phyloP scores from a whole-genome alignment of 2,888 invertebrate species.

The Acrobasis consociella region DNA sequence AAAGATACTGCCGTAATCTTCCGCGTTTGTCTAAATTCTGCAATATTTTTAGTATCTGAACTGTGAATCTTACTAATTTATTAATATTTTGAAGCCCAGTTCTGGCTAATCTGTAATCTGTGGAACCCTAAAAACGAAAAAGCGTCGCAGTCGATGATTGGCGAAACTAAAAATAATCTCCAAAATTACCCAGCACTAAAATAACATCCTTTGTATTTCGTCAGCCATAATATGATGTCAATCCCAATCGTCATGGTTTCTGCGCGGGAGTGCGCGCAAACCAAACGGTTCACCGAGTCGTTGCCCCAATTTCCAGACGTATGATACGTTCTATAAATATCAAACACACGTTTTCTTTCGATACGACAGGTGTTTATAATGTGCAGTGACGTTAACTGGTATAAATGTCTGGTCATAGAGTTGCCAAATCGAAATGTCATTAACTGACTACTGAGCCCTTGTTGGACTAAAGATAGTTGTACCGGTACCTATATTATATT shows the following conservation, averaged over 20 bases:
- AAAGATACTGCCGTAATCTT: too few relatives aligned
- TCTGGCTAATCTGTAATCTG: too few relatives aligned
- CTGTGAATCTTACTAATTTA: too few relatives aligned
- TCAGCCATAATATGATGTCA: neutral
- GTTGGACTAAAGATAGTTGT: too few relatives aligned
- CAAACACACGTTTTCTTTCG: slow-evolving; percentile 41
- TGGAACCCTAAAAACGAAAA: too few relatives aligned
- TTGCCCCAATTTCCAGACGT: slow-evolving; percentile 57
- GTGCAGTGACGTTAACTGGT: neutral
- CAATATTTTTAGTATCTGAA: too few relatives aligned
- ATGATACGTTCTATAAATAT: slow-evolving; percentile 56
- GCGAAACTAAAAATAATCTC: neutral
- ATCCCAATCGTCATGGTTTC: neutral
- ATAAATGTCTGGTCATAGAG: neutral
- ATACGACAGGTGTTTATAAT: slow-evolving; percentile 31
- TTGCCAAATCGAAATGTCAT: neutral
- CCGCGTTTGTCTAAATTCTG: too few relatives aligned
- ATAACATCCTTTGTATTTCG: neutral
- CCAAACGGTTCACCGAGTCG: slow-evolving; percentile 34
- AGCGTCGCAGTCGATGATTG: neutral
- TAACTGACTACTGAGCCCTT: neutral
- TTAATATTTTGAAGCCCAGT: too few relatives aligned
- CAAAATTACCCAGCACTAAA: slow-evolving; percentile 1
- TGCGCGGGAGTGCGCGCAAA: slow-evolving; percentile 6
- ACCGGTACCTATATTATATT: too few relatives aligned